Base-by-base conservation (phyloP, 2,113 vertebrate genomes). In the Steatornis caripensis region DNA sequence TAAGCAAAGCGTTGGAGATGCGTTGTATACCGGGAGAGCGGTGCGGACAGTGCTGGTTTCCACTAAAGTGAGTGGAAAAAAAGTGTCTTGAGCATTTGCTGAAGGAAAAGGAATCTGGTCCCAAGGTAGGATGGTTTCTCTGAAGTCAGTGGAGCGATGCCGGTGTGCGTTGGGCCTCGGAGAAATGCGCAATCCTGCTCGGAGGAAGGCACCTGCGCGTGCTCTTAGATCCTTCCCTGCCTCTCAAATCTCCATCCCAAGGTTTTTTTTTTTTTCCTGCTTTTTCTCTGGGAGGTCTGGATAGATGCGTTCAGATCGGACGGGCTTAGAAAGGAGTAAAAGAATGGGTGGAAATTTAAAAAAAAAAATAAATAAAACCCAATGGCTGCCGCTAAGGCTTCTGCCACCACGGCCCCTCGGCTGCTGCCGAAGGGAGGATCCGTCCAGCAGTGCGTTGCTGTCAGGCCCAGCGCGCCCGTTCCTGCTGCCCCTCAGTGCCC, bases 11-110 rank as follows among this genome's bases (percentile, higher is more conserved):
- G 46, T 57, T 18, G 51, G 71, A 71, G 66, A 19, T 48, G 51
- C 2, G 0, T 82, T 45, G 30, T 53, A 14, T 34, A 55, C 20
- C 23, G 43, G 55, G 54, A 70, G 46, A n/a, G 16, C 2, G 2
- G 32, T n/a, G 41, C 39, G n/a, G 23, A 53, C 21, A 13, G 39
- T 12, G 46, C 68, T 81, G 39, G 15, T 92, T 88, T 86, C 60
- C 39, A 55, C 23, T 19, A 18, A 36, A 90, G 26, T 1, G 34
- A 70, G 23, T 12, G 71, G 71, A 8, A 65, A 81, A 76, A 65
- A 84, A 46, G 19, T 4, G 3, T 57, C 15, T 3, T 2, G 21
- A 87, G 51, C 39, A 12, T 65, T 78, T 87, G 21, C 39, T 75
- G 60, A 16, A 29, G 46, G 71, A 36, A 53, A 60, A 88, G 37